Evolutionary conservation across 2,113 vertebrate species (phyloP).

Genomic region (Oncorhynchus tshawytscha): DNA sequence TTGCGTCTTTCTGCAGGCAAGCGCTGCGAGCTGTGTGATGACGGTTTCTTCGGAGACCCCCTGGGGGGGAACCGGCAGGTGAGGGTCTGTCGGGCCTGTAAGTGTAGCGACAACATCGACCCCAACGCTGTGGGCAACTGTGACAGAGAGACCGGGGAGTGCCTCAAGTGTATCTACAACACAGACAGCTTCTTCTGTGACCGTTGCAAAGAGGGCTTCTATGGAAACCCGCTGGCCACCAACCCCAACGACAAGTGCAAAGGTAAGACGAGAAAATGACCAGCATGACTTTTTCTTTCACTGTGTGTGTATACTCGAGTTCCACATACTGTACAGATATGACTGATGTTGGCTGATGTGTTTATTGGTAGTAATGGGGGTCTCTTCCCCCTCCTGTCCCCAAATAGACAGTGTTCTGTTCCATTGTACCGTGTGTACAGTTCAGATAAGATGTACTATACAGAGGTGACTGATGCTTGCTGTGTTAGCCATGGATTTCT

Average conservation of each 20-base stretch:
- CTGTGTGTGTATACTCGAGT: too few relatives aligned
- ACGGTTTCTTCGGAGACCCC: constrained; percentile 92
- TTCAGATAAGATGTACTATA: too few relatives aligned
- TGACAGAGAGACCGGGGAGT: constrained; percentile 80
- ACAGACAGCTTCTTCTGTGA: constrained; percentile 85
- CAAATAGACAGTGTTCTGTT: too few relatives aligned
- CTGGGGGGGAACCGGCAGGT: constrained; percentile 74
- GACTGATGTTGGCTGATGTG: neutral
- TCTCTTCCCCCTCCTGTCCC: neutral
- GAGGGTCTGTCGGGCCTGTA: constrained; percentile 83
- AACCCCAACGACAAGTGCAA: constrained; percentile 84
- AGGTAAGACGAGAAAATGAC: constrained; percentile 60
- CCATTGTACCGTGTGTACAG: too few relatives aligned
- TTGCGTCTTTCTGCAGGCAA: constrained; percentile 75
- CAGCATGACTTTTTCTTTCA: neutral
- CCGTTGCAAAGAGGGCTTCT: constrained; percentile 87
- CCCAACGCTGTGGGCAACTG: constrained; percentile 87
- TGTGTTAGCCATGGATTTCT: too few relatives aligned
- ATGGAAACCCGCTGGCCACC: constrained; percentile 79
- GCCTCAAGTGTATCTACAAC: constrained; percentile 90
- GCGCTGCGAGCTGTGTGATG: constrained; percentile 93
- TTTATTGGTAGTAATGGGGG: neutral
- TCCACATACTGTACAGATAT: too few relatives aligned
- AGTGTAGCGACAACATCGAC: constrained; percentile 93
- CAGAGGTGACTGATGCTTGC: too few relatives aligned